Evolutionary conservation across 2,888 invertebrate species (phyloP).

Genomic region (Hemithea aestivaria): DNA sequence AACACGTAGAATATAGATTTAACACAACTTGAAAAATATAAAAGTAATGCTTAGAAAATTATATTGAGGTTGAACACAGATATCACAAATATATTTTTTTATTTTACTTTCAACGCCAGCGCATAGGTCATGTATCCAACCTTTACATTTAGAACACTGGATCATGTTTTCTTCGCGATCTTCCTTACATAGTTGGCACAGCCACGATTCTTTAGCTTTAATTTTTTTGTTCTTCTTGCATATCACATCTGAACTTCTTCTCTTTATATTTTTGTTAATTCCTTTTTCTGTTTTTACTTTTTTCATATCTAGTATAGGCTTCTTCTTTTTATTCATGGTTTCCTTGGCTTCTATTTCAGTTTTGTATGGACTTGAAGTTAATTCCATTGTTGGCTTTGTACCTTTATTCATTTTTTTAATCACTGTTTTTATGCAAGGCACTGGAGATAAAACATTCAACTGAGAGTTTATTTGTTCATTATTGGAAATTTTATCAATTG

Average conservation of each 20-base stretch:
- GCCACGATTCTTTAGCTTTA: conserved; percentile 9
- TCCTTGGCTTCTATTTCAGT: conserved; percentile 3
- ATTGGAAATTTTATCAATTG: not conserved
- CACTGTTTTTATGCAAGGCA: too few species aligned
- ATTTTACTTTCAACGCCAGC: too few species aligned
- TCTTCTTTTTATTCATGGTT: too few species aligned
- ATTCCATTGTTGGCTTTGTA: conserved; percentile 3
- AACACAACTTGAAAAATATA: too few species aligned
- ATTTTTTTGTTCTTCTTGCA: conserved; percentile 7
- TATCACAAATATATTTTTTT: too few species aligned
- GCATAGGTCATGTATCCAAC: conserved; percentile 12
- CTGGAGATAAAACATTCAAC: conserved; percentile 4
- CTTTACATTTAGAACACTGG: conserved; percentile 10
- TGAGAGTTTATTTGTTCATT: conserved; percentile 2
- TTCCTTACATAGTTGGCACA: conserved; percentile 12
- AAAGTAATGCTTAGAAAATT: too few species aligned
- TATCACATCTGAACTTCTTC: conserved; percentile 3
- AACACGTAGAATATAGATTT: too few species aligned
- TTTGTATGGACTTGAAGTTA: conserved; percentile 6
- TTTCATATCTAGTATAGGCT: conserved; percentile 2
- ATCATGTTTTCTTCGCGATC: conserved; percentile 12
- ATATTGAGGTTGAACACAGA: too few species aligned
- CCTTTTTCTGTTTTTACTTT: conserved; percentile 6
- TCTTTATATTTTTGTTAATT: conserved; percentile 1
- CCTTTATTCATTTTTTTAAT: conserved; percentile 2